phyloP scores from a whole-genome alignment of 2,797 vertebrate species.

The Danio albolineatus region DNA sequence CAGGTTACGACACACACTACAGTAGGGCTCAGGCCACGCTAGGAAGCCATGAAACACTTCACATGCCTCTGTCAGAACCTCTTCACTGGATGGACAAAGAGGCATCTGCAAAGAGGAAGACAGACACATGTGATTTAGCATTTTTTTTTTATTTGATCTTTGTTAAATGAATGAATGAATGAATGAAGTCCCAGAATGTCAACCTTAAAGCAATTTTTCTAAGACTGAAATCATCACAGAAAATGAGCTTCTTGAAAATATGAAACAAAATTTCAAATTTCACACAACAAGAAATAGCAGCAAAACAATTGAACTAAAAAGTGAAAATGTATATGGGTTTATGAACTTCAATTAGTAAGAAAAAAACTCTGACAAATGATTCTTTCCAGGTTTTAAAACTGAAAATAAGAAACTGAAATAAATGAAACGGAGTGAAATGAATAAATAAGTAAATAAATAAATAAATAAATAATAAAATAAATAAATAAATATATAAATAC shows the following conservation, averaged over 20 bases:
- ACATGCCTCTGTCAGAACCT: slow-evolving; percentile 85
- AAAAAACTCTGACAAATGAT: background rate
- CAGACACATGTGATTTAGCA: background rate
- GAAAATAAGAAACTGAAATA: no score
- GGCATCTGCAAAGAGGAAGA: slow-evolving; percentile 80
- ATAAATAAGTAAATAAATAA: no score
- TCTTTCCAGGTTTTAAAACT: background rate
- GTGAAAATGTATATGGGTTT: background rate
- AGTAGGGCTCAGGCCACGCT: slow-evolving; percentile 94
- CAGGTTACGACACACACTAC: slow-evolving; percentile 85
- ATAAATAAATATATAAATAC: no score
- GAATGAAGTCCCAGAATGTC: background rate
- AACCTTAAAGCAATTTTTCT: background rate
- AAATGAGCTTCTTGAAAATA: background rate
- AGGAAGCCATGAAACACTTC: slow-evolving; percentile 87
- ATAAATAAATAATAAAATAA: no score
- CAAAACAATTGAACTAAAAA: background rate
- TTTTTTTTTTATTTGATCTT: background rate
- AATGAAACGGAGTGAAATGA: no score
- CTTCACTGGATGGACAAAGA: slow-evolving; percentile 82
- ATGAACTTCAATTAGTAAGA: background rate
- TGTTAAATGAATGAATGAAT: background rate
- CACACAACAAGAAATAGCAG: background rate
- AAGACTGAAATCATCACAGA: background rate
- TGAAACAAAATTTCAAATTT: no score